Base-by-base conservation (phyloP, 2,113 vertebrate species). In the Nettapus auritus region DNA sequence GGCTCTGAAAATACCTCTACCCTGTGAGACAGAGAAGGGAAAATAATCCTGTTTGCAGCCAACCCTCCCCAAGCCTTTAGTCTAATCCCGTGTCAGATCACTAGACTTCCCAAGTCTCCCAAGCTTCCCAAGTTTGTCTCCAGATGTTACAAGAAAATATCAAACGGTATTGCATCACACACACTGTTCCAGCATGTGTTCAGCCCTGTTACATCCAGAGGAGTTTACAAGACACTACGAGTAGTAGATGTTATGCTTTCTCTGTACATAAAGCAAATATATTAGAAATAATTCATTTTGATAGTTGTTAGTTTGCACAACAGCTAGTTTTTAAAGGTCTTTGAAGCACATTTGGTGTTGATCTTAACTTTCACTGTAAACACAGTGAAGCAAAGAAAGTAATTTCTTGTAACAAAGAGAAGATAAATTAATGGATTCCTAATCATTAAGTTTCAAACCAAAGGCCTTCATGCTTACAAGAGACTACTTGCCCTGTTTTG, bases 31-130 rank as follows among this genome's bases (percentile, higher is more conserved):
- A 89, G 64, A 50, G 76, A 80, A 55, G 64, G 56, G 73, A 74
- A 90, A 87, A 88, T 84, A 86, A 94, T 68, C 79, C 82, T 64
- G 33, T 75, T 88, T 86, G 88, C 53, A 90, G n/a, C 33, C 52
- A 90, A 20, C 90, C 17, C 73, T 93, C 13, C 29, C 29, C 11
- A 68, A 90, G 48, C 33, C 63, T 88, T 76, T 10, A 86, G 62
- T 38, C 36, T 60, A 11, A 76, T 89, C 64, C 69, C 82, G 14
- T 38, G 53, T 50, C 79, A 90, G 57, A 76, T 36, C 22, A 69
- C 42, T 88, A n/a, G 53, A 60, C 38, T 56, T 19, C 18, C n/a
- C n/a, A n/a, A n/a, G n/a, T n/a, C n/a, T n/a, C n/a, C n/a, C n/a
- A n/a, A n/a, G 10, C 29, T 91, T 91, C 48, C 21, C 53, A 64